phyloP scores from a whole-genome alignment of 2,888 invertebrate genomes.

The Drosophila kokeensis region DNA sequence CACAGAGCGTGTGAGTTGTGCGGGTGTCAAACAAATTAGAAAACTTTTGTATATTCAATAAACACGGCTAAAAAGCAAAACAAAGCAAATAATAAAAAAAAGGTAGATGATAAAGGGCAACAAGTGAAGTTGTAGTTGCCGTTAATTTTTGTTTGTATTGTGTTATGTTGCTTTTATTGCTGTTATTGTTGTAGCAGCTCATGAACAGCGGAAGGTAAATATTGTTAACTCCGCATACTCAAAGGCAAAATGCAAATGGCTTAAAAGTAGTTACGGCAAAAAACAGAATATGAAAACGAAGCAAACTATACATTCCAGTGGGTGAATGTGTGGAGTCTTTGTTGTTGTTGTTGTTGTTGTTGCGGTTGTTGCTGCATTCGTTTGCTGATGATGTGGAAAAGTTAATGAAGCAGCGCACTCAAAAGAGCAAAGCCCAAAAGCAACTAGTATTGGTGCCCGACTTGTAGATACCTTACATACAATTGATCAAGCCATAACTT shows the following conservation, averaged over 20 bases:
- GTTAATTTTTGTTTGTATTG: slow-evolving; percentile 11
- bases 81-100: slow-evolving; percentile 20
- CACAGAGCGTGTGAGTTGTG: slow-evolving; percentile 48
- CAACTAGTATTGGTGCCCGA: slow-evolving; percentile 23
- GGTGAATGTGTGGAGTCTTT: slow-evolving; percentile 37
- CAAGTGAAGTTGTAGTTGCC: slow-evolving; percentile 40
- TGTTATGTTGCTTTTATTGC: slow-evolving; percentile 21
- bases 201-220: slow-evolving; percentile 58
- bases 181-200: slow-evolving; percentile 35
- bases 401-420: slow-evolving; percentile 42
- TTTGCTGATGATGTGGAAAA: slow-evolving; percentile 53
- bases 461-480: not conserved
- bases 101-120: slow-evolving; percentile 43
- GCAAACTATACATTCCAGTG: slow-evolving; percentile 38
- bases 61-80: slow-evolving; percentile 37
- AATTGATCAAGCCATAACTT: not conserved
- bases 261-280: slow-evolving; percentile 26
- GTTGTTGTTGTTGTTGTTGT: slow-evolving; percentile 21
- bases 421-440: slow-evolving; percentile 1
- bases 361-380: slow-evolving; percentile 4
- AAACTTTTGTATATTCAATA: slow-evolving; percentile 58
- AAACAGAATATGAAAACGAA: slow-evolving; percentile 34
- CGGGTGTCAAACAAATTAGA: slow-evolving; percentile 51
- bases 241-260: slow-evolving; percentile 46
- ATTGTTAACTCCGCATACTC: slow-evolving; percentile 37